Conservation (phyloP, 2,888 invertebrate species). For the Crematogaster levior region DNA sequence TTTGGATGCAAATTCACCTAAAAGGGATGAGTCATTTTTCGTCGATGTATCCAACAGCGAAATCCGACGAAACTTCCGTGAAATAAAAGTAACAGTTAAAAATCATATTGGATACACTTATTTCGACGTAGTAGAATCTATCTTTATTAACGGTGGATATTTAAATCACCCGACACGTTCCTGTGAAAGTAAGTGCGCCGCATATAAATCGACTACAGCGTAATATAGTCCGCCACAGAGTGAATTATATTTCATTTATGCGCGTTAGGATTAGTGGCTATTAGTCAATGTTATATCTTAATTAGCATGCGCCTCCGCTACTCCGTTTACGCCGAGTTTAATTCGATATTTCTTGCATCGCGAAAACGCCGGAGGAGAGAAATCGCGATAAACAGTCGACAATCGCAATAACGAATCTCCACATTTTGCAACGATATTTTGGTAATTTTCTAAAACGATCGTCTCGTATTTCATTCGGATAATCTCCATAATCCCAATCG, state of each 20-base stretch:
- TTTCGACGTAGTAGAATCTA: not conserved
- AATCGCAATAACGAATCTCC: not conserved
- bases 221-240: constrained; percentile 49
- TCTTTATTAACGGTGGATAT: constrained; percentile 18
- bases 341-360: constrained; percentile 48
- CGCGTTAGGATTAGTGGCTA: constrained; percentile 65
- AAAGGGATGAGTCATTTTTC: not conserved
- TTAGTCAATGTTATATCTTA: constrained; percentile 69
- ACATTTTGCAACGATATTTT: constrained; percentile 3
- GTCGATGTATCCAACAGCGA: not conserved
- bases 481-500: constrained; percentile 24
- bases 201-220: constrained; percentile 41
- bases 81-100: constrained; percentile 48
- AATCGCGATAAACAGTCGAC: constrained; percentile 22
- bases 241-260: constrained; percentile 67
- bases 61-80: not conserved
- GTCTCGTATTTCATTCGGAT: not conserved
- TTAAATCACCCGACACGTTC: constrained; percentile 40
- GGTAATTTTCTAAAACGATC: constrained; percentile 3
- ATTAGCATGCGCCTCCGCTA: constrained; percentile 58
- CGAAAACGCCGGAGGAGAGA: not conserved
- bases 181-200: constrained; percentile 47
- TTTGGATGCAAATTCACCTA: not conserved
- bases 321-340: constrained; percentile 55
- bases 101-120: constrained; percentile 26